phyloP scores from a whole-genome alignment of 2,888 invertebrate genomes.

The Lymantria dispar region DNA sequence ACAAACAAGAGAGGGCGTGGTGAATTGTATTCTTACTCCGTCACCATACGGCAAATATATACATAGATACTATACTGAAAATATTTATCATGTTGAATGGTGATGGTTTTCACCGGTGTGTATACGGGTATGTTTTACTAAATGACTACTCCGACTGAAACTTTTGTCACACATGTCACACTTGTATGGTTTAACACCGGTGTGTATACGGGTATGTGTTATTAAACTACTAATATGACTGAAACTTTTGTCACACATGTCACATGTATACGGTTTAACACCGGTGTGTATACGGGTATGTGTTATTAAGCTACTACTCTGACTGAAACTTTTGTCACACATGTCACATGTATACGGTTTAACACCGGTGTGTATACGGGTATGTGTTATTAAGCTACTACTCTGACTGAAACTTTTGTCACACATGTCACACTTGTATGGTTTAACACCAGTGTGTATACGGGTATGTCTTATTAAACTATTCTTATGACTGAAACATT shows the following conservation, averaged over 20 bases:
- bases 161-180: conserved; percentile 2
- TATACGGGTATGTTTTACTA: not conserved
- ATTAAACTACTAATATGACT: not conserved
- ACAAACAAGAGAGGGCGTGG: too few species aligned
- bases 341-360: conserved; percentile 1
- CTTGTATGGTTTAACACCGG: conserved; percentile 1
- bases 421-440: conserved; percentile 3
- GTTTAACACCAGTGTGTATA: conserved; percentile 5
- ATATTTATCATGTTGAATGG: not conserved
- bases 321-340: not conserved
- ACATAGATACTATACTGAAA: conserved; percentile 1
- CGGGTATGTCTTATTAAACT: not conserved
- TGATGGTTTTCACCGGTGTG: conserved; percentile 1
- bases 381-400: not conserved
- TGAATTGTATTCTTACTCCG: not conserved
- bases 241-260: not conserved
- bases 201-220: conserved; percentile 1
- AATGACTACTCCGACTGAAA: not conserved
- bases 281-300: conserved; percentile 1
- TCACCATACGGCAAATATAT: too few species aligned
- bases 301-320: not conserved
- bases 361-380: conserved; percentile 1
- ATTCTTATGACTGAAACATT: not conserved
- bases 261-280: not conserved
- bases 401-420: not conserved